Percentiles rank a stretch among this genome's conserved stretches.
These are phyloP conservation scores for Drosophila triauraria DNA, from an alignment of 1,140 invertebrate species.

Conservation along the genomic window DNA sequence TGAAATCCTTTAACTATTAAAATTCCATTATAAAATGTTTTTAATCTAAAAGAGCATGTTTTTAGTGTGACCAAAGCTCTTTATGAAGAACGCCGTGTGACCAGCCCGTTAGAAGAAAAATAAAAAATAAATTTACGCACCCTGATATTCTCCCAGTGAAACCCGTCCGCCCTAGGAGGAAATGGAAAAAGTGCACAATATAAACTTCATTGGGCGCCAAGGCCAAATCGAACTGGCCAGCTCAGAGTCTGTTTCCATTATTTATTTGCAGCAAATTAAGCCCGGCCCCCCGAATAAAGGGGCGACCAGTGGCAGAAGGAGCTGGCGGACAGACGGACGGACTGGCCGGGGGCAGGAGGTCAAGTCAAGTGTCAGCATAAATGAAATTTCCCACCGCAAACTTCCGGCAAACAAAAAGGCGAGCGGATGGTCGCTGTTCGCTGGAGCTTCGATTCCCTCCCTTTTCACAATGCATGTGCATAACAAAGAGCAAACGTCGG, in stretches of 20 bases:
- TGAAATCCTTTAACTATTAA: too few species aligned
- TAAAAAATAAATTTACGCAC: too few species aligned
- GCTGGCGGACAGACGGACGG: not conserved
- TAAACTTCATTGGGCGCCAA: constrained; percentile 57
- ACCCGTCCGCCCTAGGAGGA: constrained; percentile 39
- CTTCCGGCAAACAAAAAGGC: constrained; percentile 62
- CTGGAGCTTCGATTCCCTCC: not conserved
- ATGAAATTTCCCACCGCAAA: constrained; percentile 83
- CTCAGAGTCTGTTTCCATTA: constrained; percentile 71
- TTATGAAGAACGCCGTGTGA: too few species aligned
- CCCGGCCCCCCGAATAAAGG: constrained; percentile 30
- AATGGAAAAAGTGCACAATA: constrained; percentile 77
- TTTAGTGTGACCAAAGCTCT: too few species aligned
- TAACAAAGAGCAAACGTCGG: constrained; percentile 59
- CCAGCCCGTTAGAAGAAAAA: too few species aligned
- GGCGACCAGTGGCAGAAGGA: constrained; percentile 5
- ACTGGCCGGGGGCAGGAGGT: constrained; percentile 43
- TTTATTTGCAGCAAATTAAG: constrained; percentile 82
- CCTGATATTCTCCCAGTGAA: constrained; percentile 4
- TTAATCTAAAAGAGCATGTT: too few species aligned
- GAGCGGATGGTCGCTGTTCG: constrained; percentile 2
- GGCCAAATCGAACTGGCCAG: constrained; percentile 64
- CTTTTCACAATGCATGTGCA: constrained; percentile 72
- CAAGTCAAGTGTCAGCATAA: constrained; percentile 82
- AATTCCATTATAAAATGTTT: too few species aligned